Conservation (phyloP, 2,888 invertebrate species). For the Diplazon laetatorius region DNA sequence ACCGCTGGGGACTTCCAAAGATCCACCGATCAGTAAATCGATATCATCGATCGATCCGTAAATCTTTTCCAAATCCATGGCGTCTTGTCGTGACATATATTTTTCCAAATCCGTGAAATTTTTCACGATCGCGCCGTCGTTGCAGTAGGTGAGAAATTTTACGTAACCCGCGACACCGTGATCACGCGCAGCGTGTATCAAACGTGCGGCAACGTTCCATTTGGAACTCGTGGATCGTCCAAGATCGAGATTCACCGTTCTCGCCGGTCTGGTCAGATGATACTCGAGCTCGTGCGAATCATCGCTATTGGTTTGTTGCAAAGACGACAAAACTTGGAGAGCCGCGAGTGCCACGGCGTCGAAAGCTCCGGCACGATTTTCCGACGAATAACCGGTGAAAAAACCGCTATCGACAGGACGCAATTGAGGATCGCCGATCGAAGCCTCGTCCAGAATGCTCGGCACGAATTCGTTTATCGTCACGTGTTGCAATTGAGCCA, state of each 20-base stretch:
- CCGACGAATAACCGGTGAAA: conserved; percentile 91
- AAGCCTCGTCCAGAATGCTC: conserved; percentile 88
- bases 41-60: conserved; percentile 88
- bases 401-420: conserved; percentile 88
- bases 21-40: conserved; percentile 92
- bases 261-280: conserved; percentile 87
- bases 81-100: conserved; percentile 71
- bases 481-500: conserved; percentile 92
- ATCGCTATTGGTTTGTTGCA: conserved; percentile 86
- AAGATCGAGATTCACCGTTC: conserved; percentile 85
- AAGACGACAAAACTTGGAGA: conserved; percentile 89
- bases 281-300: conserved; percentile 83
- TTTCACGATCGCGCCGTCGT: conserved; percentile 45
- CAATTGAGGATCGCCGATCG: conserved; percentile 86
- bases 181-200: conserved; percentile 88
- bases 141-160: conserved; percentile 86
- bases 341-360: conserved; percentile 91
- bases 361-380: conserved; percentile 90
- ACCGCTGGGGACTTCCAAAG: conserved; percentile 90
- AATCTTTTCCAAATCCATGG: conserved; percentile 70
- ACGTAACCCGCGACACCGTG: conserved; percentile 92
- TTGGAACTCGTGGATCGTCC: conserved; percentile 71
- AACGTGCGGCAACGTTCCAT: conserved; percentile 80
- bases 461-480: conserved; percentile 93
- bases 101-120: conserved; percentile 73